Evolutionary conservation across 2,113 vertebrate species (phyloP).

Genomic region (Perca schrenkii): DNA sequence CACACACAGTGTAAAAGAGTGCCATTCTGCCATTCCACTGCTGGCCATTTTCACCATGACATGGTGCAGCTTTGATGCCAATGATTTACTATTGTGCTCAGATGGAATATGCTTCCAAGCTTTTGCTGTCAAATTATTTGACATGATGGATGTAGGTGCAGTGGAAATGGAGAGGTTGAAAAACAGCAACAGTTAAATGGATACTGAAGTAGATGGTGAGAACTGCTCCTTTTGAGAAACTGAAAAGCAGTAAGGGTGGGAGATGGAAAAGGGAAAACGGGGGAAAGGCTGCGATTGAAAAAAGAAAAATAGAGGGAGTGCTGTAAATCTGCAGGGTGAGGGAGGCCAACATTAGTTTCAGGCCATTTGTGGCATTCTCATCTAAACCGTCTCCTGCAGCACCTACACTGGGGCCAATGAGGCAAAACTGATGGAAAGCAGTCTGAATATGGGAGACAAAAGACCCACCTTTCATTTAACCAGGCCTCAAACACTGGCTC

Average conservation of each 20-base stretch:
- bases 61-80: constrained; percentile 50
- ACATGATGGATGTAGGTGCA: constrained; percentile 61
- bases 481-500: constrained; percentile 49
- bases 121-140: constrained; percentile 59
- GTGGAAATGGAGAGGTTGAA: constrained; percentile 56
- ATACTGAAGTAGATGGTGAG: constrained; percentile 33
- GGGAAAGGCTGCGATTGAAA: constrained; percentile 36
- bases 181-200: constrained; percentile 54
- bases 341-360: constrained; percentile 82
- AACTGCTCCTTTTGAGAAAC: constrained; percentile 25
- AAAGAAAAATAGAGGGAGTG: constrained; percentile 45
- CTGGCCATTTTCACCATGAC: constrained; percentile 36
- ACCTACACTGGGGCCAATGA: constrained; percentile 74
- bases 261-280: constrained; percentile 28
- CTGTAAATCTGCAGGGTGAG: constrained; percentile 74
- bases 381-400: constrained; percentile 73
- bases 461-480: constrained; percentile 62
- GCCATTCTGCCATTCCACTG: constrained; percentile 18
- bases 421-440: constrained; percentile 76
- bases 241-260: constrained; percentile 4
- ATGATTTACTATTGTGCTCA: constrained; percentile 65
- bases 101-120: constrained; percentile 59
- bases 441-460: constrained; percentile 59
- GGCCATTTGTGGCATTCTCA: constrained; percentile 81
- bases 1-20: constrained; percentile 7